These are phyloP conservation scores for Carpatolechia fugitivella DNA, from an alignment of 2,888 invertebrate genomes.

Conservation along the genomic window DNA sequence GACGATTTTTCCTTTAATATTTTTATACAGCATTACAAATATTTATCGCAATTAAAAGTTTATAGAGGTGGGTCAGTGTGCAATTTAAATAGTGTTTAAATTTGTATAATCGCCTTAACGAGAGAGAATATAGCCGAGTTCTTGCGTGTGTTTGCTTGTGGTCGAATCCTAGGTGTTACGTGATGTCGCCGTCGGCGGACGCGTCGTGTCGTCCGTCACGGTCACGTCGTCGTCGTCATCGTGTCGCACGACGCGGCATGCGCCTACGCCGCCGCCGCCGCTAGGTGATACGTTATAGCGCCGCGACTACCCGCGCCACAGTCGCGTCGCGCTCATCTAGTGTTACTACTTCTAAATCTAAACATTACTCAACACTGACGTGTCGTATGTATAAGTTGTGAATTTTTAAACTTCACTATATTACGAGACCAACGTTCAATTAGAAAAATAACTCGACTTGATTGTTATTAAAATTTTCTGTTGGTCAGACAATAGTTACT, in stretches of 20 bases:
- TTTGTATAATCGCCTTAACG: constrained; percentile 76
- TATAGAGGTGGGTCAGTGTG: constrained; percentile 77
- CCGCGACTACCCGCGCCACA: too few species aligned
- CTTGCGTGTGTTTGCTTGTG: constrained; percentile 63
- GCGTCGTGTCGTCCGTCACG: background rate
- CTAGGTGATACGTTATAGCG: constrained; percentile 1
- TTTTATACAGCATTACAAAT: constrained; percentile 78
- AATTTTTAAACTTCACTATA: background rate
- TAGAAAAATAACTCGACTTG: background rate
- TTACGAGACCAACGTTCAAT: background rate
- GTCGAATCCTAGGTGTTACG: background rate
- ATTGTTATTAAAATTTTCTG: background rate
- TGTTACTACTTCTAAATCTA: background rate
- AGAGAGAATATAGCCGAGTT: constrained; percentile 77
- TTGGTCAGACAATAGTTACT: background rate
- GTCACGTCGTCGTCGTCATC: background rate
- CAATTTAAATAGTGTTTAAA: constrained; percentile 72
- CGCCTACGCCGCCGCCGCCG: background rate
- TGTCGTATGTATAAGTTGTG: background rate
- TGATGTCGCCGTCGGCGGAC: background rate
- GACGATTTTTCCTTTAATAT: constrained; percentile 78
- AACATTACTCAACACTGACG: background rate
- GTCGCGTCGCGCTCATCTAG: background rate
- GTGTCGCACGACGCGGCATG: background rate
- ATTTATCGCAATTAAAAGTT: constrained; percentile 78